Evolutionary conservation across 2,888 invertebrate genomes (phyloP).

Genomic region (Anagyrus pseudococci): DNA sequence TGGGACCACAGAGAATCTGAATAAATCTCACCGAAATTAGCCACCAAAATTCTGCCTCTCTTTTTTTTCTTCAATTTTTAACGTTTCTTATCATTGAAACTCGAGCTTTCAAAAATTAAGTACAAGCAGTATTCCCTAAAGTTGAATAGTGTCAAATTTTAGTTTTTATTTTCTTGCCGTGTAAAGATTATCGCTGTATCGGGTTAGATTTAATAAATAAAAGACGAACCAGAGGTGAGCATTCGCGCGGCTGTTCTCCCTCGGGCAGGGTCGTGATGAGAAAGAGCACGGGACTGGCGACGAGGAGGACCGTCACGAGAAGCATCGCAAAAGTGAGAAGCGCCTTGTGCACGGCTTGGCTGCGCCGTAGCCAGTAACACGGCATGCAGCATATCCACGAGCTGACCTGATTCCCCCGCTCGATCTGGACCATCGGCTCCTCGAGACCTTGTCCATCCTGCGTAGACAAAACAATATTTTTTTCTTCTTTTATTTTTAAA

Average conservation of each 20-base stretch:
- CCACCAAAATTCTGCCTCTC: no score
- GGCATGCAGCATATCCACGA: constrained; percentile 69
- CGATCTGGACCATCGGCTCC: constrained; percentile 56
- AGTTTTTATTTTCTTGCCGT: no score
- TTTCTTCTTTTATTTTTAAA: no score
- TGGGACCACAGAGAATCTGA: no score
- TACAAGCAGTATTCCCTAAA: no score
- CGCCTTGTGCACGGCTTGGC: constrained; percentile 68
- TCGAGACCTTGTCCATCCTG: constrained; percentile 48
- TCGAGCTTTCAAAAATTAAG: no score
- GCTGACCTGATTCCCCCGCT: constrained; percentile 55
- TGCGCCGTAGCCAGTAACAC: constrained; percentile 66
- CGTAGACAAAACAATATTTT: neutral
- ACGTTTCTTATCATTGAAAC: no score
- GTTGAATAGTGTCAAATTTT: no score
- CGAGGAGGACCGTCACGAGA: constrained; percentile 67
- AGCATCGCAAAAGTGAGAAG: constrained; percentile 68
- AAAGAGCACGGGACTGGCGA: constrained; percentile 69
- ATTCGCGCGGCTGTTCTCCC: constrained; percentile 58
- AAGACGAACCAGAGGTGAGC: constrained; percentile 54
- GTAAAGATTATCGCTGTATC: neutral
- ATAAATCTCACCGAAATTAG: no score
- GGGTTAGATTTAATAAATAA: neutral
- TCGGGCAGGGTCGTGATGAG: constrained; percentile 64
- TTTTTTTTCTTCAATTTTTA: no score